Evolutionary conservation across 2,113 vertebrate species (phyloP), one percentile per base, ranked within the genome.

Genomic region (Perca fluviatilis): DNA sequence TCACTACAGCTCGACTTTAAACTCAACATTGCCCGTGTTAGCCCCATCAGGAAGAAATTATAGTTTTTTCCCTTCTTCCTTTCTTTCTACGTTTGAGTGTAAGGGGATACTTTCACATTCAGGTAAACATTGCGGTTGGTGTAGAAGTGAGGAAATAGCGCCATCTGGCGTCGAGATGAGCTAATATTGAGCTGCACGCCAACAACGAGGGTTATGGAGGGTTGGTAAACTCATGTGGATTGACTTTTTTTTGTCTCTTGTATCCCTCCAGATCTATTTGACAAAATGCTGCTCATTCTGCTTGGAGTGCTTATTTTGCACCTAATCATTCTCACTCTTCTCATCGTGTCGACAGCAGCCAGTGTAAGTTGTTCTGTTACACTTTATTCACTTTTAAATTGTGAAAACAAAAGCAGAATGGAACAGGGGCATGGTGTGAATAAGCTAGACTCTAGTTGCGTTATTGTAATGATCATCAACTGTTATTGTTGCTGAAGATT

Each of bases 241-340:
- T 86, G 40, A 81, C 19, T 58, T 36, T 11, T 36, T 11, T 6
- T 63, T 16, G 4, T 79, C 5, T 54, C 10, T 0, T 62, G 3
- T 79, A 11, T 63, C 6, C 33, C 9, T 79, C 4, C 6, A 95
- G 93, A 87, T 82, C 84, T 86, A 78, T 89, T 87, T 86, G 79
- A 91, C 86, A 87, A 95, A 74, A 95, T 96, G 95, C 90, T 95
- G 94, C 88, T 91, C 85, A 91, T 95, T 73, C 91, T 96, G 80
- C 87, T 94, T 10, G 94, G 90, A 84, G 94, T 94, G 89, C 88
- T 95, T 6, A 11, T 95, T 64, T 46, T 96, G 86, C 95, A 96
- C 92, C 10, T 95, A 2, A 79, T 93, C 74, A 92, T 94, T 58
- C 91, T 96, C 56, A 90, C 95, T 36, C 92, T 95, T 40, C 95